A percentile compares a stretch with the other conserved stretches of the same genome.
phyloP scores from a whole-genome alignment of 1,140 invertebrate genomes.

The Choristoneura fumiferana region DNA sequence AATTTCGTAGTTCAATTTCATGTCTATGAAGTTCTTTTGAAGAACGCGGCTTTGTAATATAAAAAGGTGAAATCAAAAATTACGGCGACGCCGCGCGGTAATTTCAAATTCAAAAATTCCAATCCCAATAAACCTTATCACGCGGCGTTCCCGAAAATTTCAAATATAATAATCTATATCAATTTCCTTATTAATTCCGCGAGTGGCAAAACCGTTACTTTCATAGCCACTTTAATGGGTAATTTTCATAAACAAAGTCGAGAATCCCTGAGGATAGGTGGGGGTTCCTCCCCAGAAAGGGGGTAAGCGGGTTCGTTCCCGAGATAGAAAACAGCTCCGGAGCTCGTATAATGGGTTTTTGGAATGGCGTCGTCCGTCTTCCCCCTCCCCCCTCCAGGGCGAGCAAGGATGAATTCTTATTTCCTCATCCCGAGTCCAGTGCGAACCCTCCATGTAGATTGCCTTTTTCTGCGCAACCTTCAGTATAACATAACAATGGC shows the following conservation, averaged over 20 bases:
- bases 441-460: conserved; percentile 74
- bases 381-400: conserved; percentile 54
- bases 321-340: conserved; percentile 79
- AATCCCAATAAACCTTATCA: conserved; percentile 1
- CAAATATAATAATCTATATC: conserved; percentile 61
- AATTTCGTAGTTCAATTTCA: too few species aligned
- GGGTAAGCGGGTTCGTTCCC: conserved; percentile 59
- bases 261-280: conserved; percentile 52
- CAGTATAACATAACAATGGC: conserved; percentile 75
- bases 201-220: conserved; percentile 74
- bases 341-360: conserved; percentile 78
- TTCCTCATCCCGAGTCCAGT: conserved; percentile 75
- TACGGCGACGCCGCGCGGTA: neutral
- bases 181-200: conserved; percentile 76
- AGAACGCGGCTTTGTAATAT: neutral
- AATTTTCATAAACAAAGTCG: conserved; percentile 78
- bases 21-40: conserved; percentile 28
- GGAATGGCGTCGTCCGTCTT: conserved; percentile 79
- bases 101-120: neutral
- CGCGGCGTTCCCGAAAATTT: conserved; percentile 4
- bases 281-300: conserved; percentile 30
- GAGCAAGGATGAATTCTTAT: conserved; percentile 79
- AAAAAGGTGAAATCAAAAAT: conserved; percentile 17
- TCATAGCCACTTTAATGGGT: conserved; percentile 77
- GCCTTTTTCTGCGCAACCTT: conserved; percentile 71